Evolutionary conservation across 2,113 vertebrate species (phyloP).

Genomic region (Syngnathus floridae): DNA sequence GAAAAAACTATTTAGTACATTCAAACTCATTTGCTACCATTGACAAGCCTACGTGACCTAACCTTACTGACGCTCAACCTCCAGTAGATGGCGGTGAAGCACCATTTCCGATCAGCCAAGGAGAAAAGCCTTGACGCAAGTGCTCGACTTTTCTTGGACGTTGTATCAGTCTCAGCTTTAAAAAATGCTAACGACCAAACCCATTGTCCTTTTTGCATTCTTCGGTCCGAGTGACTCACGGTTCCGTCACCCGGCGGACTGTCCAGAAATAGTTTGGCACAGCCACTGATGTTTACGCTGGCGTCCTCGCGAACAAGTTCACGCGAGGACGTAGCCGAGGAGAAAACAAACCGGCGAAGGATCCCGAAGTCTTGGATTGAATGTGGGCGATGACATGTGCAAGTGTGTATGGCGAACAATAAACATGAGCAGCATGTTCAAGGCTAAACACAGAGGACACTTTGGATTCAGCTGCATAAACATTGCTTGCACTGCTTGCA

Average conservation of each 20-base stretch:
- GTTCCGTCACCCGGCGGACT: neutral
- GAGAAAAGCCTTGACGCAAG: too few species aligned
- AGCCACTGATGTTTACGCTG: slow-evolving; percentile 32
- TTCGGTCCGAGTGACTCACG: slow-evolving; percentile 16
- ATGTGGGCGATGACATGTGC: slow-evolving; percentile 26
- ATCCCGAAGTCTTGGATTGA: slow-evolving; percentile 31
- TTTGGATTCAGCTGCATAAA: neutral
- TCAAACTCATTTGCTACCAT: too few species aligned
- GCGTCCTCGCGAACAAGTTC: slow-evolving; percentile 35
- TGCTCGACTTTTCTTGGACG: too few species aligned
- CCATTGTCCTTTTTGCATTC: slow-evolving; percentile 6
- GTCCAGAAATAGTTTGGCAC: slow-evolving; percentile 36
- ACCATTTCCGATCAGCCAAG: too few species aligned
- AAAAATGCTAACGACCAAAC: neutral
- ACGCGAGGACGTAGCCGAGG: slow-evolving; percentile 34
- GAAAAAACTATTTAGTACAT: too few species aligned
- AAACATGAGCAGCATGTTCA: slow-evolving; percentile 26
- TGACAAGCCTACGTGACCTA: too few species aligned
- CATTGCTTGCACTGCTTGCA: neutral
- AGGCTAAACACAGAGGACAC: neutral
- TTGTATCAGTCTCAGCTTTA: too few species aligned
- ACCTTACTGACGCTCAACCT: neutral
- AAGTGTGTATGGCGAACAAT: slow-evolving; percentile 37
- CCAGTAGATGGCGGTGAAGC: neutral
- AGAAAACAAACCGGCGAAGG: slow-evolving; percentile 53